Conservation (phyloP, 2,113 vertebrate genomes). For the Caracal caracal region DNA sequence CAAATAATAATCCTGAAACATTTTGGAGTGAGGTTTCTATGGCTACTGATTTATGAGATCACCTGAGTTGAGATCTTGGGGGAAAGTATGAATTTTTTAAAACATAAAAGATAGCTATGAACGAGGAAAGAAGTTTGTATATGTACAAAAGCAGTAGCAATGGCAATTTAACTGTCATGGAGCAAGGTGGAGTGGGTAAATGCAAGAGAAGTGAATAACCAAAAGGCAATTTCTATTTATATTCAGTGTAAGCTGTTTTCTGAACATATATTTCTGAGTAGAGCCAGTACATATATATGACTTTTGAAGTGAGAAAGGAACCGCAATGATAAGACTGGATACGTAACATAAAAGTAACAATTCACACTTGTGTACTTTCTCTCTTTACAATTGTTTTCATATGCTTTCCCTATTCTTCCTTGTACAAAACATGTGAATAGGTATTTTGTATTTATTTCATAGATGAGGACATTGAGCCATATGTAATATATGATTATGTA, state of each 20-base stretch:
- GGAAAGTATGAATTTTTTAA: conserved; percentile 35
- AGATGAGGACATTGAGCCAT: background rate
- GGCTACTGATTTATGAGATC: background rate
- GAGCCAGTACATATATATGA: background rate
- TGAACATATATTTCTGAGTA: background rate
- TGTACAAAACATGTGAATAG: background rate
- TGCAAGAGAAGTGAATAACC: background rate
- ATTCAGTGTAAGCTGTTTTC: background rate
- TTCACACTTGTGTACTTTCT: conserved; percentile 29
- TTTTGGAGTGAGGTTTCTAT: background rate
- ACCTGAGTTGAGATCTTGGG: background rate
- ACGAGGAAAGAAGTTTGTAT: background rate
- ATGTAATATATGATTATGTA: background rate
- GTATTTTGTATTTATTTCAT: conserved; percentile 35
- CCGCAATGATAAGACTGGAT: background rate
- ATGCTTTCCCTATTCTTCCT: conserved; percentile 11
- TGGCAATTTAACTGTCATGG: background rate
- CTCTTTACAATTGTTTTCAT: background rate
- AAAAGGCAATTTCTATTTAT: background rate
- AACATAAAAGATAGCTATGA: background rate
- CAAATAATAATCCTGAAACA: conserved; percentile 1
- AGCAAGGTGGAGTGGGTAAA: background rate
- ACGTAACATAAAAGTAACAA: background rate
- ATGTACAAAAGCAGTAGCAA: background rate
- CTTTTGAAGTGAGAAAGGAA: background rate